These are phyloP conservation scores for Austrofundulus limnaeus DNA, from an alignment of 2,113 vertebrate genomes.

Conservation along the genomic window DNA sequence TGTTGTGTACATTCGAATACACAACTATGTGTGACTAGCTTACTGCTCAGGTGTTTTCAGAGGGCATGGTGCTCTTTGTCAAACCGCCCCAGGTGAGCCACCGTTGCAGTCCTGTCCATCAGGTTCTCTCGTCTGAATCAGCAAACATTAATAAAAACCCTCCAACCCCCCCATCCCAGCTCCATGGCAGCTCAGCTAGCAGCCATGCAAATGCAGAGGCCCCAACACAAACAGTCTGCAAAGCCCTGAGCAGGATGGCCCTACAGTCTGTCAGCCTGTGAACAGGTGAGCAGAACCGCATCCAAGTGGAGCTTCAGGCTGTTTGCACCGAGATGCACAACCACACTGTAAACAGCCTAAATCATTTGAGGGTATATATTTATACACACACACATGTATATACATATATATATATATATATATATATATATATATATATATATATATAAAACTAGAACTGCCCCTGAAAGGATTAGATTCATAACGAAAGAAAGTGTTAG, in stretches of 20 bases:
- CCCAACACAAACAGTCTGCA: constrained; percentile 57
- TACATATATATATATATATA: no score
- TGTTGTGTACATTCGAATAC: constrained; percentile 15
- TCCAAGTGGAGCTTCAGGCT: constrained; percentile 33
- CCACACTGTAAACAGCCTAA: constrained; percentile 25
- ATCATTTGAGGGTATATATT: neutral
- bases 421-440: no score
- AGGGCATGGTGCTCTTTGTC: constrained; percentile 47
- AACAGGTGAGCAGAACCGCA: constrained; percentile 46
- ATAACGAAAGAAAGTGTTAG: constrained; percentile 27
- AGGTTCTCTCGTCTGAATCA: constrained; percentile 74
- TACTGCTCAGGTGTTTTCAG: constrained; percentile 26
- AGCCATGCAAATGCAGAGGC: constrained; percentile 68
- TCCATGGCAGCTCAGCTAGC: constrained; percentile 50
- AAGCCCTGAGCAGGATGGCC: constrained; percentile 18
- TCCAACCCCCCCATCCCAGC: constrained; percentile 36
- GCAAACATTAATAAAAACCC: constrained; percentile 70
- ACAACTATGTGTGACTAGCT: constrained; percentile 2
- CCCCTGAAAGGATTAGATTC: constrained; percentile 36
- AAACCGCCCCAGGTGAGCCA: constrained; percentile 47
- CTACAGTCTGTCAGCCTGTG: constrained; percentile 32
- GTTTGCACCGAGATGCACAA: constrained; percentile 15
- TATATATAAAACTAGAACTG: neutral
- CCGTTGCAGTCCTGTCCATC: constrained; percentile 70
- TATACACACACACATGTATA: no score